Evolutionary conservation across 2,888 invertebrate species (phyloP), one percentile per base, ranked within the genome.

Genomic region (Theodoxus fluviatilis): DNA sequence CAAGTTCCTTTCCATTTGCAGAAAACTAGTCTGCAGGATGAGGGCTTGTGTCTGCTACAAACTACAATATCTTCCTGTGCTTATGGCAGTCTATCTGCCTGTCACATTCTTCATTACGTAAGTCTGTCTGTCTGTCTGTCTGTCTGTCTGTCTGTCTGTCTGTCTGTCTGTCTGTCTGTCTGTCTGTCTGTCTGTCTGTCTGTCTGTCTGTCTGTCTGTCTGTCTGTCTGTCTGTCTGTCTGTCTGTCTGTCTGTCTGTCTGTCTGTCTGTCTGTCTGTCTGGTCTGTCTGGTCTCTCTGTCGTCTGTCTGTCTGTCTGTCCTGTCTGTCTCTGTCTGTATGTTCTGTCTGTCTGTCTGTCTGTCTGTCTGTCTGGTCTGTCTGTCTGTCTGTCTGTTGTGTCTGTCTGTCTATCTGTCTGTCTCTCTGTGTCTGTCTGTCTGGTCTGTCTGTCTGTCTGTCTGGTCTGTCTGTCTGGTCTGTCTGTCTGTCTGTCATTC

Each of bases 101-200:
- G n/a, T n/a, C 18, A 4, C 1, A 64, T 35, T 64, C 28, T 15
- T 1, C 15, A 15, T 49, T n/a, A n/a, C n/a, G n/a, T 72, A 70
- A n/a, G n/a, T n/a, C n/a, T n/a, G n/a, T n/a, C n/a, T n/a, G n/a
- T n/a, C n/a, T 70, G 66, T 33, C 66, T 71, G 33, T 9, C 31
- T 59, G 6, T 31, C 6, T n/a, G 31, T 9, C 15, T 59, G 31
- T 9, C 4, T 61, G 61, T 31, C 35, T 35, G 35, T 61, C 25
- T 33, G 61, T 61, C 35, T 61, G 35, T 31, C 18, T 61, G 61
- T 61, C 35, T 61, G 61, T 61, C 35, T 61, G 61, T 61, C 35
- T 61, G 61, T 61, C 35, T 57, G 57, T 57, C 28, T 57, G 57
- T 57, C 28, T 57, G 57, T 57, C 28, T 57, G 57, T 57, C 28